phyloP scores from a whole-genome alignment of 2,888 invertebrate species.

The Yponomeuta cagnagella region DNA sequence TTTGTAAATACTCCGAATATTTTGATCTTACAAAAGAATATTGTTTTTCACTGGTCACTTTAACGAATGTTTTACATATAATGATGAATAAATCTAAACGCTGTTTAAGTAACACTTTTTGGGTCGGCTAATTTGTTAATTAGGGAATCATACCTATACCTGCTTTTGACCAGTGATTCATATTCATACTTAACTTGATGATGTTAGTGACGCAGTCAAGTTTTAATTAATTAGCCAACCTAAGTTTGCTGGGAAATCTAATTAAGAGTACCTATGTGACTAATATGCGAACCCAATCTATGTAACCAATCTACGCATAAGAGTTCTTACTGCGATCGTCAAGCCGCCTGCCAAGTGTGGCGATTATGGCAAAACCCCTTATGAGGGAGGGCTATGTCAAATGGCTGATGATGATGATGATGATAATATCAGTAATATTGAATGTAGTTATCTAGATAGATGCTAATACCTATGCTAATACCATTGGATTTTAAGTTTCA shows the following conservation, averaged over 20 bases:
- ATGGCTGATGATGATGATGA: no score
- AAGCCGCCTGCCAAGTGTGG: no score
- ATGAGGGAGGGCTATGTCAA: no score
- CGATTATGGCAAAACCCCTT: no score
- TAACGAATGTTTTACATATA: background rate
- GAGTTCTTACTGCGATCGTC: no score
- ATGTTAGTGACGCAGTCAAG: background rate
- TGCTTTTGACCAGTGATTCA: background rate
- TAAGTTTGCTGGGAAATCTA: background rate
- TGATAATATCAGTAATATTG: no score
- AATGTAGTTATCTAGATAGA: no score
- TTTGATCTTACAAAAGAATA: background rate
- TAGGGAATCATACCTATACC: background rate
- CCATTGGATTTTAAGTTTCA: no score
- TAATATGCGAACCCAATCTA: background rate
- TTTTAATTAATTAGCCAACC: background rate
- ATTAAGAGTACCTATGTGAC: background rate
- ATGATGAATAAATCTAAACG: background rate
- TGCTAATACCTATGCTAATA: no score
- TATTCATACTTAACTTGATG: background rate
- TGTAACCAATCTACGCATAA: background rate
- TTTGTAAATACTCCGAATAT: background rate
- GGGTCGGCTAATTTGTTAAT: background rate
- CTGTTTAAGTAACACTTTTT: background rate
- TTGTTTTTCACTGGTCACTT: background rate